These are phyloP conservation scores for Gadopsis bispinosus DNA, from an alignment of 2,797 vertebrate genomes.

Conservation along the genomic window DNA sequence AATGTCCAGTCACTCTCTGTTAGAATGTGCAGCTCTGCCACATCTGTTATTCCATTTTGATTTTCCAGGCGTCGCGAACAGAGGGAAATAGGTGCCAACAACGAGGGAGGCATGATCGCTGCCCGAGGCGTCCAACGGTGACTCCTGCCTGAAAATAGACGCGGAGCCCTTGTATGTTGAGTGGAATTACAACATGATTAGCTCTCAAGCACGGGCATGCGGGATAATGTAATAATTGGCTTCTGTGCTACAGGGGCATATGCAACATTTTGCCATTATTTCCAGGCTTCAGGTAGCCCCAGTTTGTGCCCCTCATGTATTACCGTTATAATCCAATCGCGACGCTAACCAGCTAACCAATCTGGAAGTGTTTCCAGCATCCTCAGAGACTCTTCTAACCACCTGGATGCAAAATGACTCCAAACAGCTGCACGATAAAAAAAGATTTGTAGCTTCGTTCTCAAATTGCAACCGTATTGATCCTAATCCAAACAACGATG, in stretches of 20 bases:
- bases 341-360: neutral
- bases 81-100: constrained; percentile 38
- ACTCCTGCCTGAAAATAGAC: constrained; percentile 68
- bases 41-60: constrained; percentile 58
- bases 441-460: neutral
- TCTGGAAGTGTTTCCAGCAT: neutral
- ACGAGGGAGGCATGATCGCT: constrained; percentile 28
- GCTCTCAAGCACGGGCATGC: constrained; percentile 38
- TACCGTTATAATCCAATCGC: neutral
- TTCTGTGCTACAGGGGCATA: constrained; percentile 18
- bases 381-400: neutral
- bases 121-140: constrained; percentile 46
- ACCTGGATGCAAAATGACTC: neutral
- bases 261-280: constrained; percentile 15
- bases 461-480: neutral
- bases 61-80: constrained; percentile 39
- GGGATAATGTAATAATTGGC: constrained; percentile 41
- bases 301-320: neutral
- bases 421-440: neutral
- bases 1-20: constrained; percentile 57
- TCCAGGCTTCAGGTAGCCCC: constrained; percentile 4
- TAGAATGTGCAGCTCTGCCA: constrained; percentile 11
- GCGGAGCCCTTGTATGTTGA: constrained; percentile 39
- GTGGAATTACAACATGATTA: constrained; percentile 59
- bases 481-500: neutral